Percentiles rank a stretch among this genome's conserved stretches.
Evolutionary conservation across 1,140 invertebrate genomes (phyloP).

Genomic region (Bombus impatiens): DNA sequence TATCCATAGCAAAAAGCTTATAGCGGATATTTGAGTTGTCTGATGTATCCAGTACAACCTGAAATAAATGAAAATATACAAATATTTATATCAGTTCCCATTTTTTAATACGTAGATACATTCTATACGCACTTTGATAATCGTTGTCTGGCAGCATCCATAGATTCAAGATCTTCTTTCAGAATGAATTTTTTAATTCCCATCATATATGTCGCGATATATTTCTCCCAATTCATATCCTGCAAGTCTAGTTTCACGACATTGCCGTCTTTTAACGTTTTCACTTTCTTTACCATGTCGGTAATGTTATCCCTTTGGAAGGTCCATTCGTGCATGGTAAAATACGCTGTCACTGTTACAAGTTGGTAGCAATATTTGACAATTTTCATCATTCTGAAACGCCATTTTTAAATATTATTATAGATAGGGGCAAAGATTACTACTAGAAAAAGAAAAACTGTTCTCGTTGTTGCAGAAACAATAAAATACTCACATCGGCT

Average conservation of each 20-base stretch:
- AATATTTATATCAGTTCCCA: background rate
- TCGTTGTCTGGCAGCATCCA: conserved; percentile 85
- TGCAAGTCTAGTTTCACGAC: conserved; percentile 85
- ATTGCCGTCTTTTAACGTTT: conserved; percentile 83
- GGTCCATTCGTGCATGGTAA: conserved; percentile 93
- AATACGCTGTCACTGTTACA: conserved; percentile 91
- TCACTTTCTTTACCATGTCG: conserved; percentile 85
- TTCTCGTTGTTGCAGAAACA: background rate
- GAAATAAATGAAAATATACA: conserved; percentile 12
- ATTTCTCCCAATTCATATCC: conserved; percentile 86
- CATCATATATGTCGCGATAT: conserved; percentile 88
- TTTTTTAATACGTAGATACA: background rate
- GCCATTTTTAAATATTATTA: background rate
- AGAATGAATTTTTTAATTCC: conserved; percentile 91
- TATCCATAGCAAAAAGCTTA: conserved; percentile 69
- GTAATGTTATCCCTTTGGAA: conserved; percentile 90
- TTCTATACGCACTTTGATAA: conserved; percentile 84
- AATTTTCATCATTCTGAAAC: conserved; percentile 90
- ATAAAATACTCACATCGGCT: conserved; percentile 87
- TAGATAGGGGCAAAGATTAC: background rate
- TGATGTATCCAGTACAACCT: conserved; percentile 80
- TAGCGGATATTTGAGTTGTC: conserved; percentile 73
- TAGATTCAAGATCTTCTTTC: conserved; percentile 87
- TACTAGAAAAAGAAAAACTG: background rate
- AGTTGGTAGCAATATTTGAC: conserved; percentile 91